phyloP scores from a whole-genome alignment of 2,797 vertebrate species.

The Sandelia bainsii region DNA sequence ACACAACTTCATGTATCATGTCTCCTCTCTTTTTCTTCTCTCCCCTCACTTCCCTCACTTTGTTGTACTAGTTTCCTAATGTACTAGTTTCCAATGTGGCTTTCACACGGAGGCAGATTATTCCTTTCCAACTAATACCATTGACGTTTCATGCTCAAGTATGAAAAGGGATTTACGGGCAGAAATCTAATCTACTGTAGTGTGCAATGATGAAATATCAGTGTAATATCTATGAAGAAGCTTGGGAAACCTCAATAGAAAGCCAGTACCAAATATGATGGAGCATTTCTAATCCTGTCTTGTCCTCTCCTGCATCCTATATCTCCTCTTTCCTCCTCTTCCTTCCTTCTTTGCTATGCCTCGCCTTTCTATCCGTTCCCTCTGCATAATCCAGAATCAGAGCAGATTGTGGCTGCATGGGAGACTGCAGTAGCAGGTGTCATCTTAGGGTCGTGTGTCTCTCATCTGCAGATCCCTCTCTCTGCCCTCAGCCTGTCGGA shows the following conservation, averaged over 20 bases:
- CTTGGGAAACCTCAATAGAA: conserved; percentile 60
- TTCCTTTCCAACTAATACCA: conserved; percentile 74
- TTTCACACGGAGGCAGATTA: conserved; percentile 63
- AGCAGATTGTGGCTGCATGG: conserved; percentile 47
- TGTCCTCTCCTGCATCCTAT: conserved; percentile 14
- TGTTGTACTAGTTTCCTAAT: conserved; percentile 48
- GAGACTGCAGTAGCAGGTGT: conserved; percentile 60
- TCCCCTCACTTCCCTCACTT: conserved; percentile 36
- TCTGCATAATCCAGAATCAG: conserved; percentile 36
- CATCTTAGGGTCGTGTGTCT: conserved; percentile 59
- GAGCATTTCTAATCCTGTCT: conserved; percentile 65
- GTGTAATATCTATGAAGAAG: conserved; percentile 71
- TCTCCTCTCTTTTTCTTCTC: neutral
- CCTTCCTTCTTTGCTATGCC: neutral
- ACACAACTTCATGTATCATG: conserved; percentile 1
- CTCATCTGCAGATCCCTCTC: conserved; percentile 72
- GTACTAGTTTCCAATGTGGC: conserved; percentile 42
- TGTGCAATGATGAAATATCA: conserved; percentile 76
- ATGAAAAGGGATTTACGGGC: conserved; percentile 73
- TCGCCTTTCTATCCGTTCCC: neutral
- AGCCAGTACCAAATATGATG: conserved; percentile 51
- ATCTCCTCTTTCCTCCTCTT: conserved; percentile 8
- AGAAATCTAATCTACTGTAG: conserved; percentile 73
- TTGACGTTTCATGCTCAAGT: conserved; percentile 70
- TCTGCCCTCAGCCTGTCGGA: conserved; percentile 56